Conservation (phyloP, 2,113 vertebrate species). For the Nanorana parkeri region DNA sequence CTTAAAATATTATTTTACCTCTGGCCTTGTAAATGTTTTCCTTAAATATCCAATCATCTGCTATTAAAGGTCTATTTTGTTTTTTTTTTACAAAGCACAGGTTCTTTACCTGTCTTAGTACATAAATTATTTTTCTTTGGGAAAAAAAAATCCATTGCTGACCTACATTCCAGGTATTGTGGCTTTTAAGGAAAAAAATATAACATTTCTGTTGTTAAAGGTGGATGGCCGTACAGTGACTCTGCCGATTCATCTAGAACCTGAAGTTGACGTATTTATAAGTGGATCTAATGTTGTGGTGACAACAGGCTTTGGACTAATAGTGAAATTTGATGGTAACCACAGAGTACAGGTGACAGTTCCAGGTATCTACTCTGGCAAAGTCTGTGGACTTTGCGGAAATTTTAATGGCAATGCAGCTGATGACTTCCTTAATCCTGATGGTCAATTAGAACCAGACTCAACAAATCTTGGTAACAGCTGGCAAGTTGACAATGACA, state of each 20-base stretch:
- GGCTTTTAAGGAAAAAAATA: background rate
- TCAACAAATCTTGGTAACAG: conserved; percentile 70
- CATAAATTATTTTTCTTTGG: too few relatives aligned
- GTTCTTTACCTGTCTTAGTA: too few relatives aligned
- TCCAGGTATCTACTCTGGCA: conserved; percentile 59
- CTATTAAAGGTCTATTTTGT: too few relatives aligned
- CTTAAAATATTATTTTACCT: too few relatives aligned
- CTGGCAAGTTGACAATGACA: conserved; percentile 68
- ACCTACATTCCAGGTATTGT: too few relatives aligned
- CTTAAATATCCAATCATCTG: too few relatives aligned
- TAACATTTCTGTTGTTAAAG: background rate
- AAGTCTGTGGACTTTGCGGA: conserved; percentile 68
- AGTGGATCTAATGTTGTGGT: conserved; percentile 63
- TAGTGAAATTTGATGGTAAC: conserved; percentile 67
- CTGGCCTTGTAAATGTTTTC: too few relatives aligned
- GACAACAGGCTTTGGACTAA: conserved; percentile 65
- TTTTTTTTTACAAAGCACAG: too few relatives aligned
- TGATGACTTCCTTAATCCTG: conserved; percentile 71
- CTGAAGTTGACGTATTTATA: conserved; percentile 53
- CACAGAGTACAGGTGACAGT: conserved; percentile 63
- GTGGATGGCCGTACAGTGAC: conserved; percentile 1
- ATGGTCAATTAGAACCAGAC: conserved; percentile 64
- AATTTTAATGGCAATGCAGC: conserved; percentile 62
- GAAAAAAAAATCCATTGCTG: too few relatives aligned
- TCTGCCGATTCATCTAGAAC: conserved; percentile 36